These are phyloP conservation scores for Pavo muticus DNA, from an alignment of 2,113 vertebrate species.

Conservation along the genomic window DNA sequence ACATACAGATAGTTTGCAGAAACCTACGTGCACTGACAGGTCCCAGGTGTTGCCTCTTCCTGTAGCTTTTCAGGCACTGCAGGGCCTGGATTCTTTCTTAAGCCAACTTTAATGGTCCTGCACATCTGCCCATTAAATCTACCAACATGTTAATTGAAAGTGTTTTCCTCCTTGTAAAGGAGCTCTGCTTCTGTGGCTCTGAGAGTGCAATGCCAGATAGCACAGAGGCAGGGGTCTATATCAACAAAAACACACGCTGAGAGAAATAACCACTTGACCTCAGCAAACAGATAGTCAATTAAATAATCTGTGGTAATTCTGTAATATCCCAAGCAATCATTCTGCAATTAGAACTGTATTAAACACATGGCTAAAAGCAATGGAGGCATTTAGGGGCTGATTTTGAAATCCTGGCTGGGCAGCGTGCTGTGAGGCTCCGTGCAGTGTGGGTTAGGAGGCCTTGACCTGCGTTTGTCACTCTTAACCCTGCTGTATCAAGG, in stretches of 20 bases:
- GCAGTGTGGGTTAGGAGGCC: neutral
- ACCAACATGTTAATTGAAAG: neutral
- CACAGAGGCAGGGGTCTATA: neutral
- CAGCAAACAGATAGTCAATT: constrained; percentile 15
- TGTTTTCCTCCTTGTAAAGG: neutral
- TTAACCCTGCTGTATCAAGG: neutral
- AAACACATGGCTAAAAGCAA: neutral
- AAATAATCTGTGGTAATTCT: constrained; percentile 47
- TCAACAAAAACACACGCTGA: neutral
- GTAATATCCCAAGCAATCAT: constrained; percentile 37
- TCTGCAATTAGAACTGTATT: constrained; percentile 17
- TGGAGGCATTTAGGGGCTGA: neutral
- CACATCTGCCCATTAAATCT: constrained; percentile 6
- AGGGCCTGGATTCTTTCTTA: neutral
- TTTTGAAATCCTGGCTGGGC: constrained; percentile 17
- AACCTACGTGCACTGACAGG: neutral
- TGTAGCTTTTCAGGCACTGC: neutral
- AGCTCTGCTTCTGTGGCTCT: neutral
- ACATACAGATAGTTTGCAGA: neutral
- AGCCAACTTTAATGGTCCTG: neutral
- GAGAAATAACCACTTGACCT: constrained; percentile 19
- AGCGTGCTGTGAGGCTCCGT: neutral
- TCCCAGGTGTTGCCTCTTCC: neutral
- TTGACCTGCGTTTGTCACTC: neutral
- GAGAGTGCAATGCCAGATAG: neutral